phyloP scores from a whole-genome alignment of 2,797 vertebrate genomes.

The Xiphorhynchus erythropygius region DNA sequence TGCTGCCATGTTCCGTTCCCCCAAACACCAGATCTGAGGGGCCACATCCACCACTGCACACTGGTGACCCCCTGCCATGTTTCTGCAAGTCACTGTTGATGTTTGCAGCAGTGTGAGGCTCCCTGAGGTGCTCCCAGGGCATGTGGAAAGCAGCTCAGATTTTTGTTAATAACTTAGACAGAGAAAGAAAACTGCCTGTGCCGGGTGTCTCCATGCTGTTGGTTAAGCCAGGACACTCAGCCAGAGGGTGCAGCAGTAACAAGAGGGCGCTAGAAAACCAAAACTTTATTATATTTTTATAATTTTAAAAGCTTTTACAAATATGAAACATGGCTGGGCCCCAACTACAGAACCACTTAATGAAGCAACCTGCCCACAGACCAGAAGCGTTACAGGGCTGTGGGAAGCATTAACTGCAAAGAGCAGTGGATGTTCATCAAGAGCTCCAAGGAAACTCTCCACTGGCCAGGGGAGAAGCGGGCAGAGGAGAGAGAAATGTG shows the following conservation, averaged over 20 bases:
- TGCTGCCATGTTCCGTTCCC: rapidly evolving
- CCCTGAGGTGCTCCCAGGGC: neutral
- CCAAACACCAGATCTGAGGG: rapidly evolving
- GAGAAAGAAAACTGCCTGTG: neutral
- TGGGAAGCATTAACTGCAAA: neutral
- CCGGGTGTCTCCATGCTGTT: neutral
- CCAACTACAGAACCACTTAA: neutral
- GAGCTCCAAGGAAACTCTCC: neutral
- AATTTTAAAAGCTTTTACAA: neutral
- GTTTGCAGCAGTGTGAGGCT: neutral
- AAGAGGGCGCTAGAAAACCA: neutral
- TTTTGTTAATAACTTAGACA: neutral
- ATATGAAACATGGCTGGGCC: neutral
- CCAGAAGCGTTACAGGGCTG: neutral
- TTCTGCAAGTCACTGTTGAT: neutral
- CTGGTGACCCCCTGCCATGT: neutral
- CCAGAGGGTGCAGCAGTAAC: neutral
- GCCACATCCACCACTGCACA: rapidly evolving
- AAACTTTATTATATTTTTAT: neutral
- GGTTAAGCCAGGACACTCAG: neutral
- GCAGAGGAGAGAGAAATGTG: rapidly evolving
- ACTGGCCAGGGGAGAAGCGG: neutral
- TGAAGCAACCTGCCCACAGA: neutral
- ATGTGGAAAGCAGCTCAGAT: neutral
- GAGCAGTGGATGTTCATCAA: neutral